A percentile compares a stretch with the other conserved stretches of the same genome.
phyloP scores from a whole-genome alignment of 2,888 invertebrate genomes.

The Erebia palarica region DNA sequence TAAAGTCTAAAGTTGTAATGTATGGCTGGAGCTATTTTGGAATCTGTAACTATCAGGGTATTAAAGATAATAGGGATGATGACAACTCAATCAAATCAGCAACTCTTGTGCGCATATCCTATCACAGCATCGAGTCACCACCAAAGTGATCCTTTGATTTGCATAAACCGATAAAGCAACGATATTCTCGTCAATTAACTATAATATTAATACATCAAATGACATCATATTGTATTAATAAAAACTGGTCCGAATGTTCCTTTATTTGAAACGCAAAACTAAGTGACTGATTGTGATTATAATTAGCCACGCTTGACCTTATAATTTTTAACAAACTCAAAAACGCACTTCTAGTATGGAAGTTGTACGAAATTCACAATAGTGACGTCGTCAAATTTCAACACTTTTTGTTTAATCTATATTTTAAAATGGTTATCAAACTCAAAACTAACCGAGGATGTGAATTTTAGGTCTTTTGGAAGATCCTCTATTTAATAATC shows the following conservation, averaged over 20 bases:
- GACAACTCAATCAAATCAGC: no score
- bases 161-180: slow-evolving; percentile 9
- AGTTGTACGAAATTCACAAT: no score
- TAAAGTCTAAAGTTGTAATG: background rate
- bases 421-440: no score
- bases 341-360: no score
- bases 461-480: no score
- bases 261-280: slow-evolving; percentile 12
- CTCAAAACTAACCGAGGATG: no score
- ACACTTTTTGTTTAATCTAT: no score
- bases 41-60: background rate
- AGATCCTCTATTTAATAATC: no score
- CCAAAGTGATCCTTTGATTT: slow-evolving; percentile 7
- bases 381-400: no score
- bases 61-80: background rate
- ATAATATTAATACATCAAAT: slow-evolving; percentile 12
- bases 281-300: slow-evolving; percentile 11
- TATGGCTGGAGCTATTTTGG: background rate
- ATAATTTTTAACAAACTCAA: no score
- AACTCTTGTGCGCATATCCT: background rate
- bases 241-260: background rate
- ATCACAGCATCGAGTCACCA: background rate
- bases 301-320: slow-evolving; percentile 10
- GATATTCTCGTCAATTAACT: slow-evolving; percentile 3
- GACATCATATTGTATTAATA: slow-evolving; percentile 1